Evolutionary conservation across 2,113 vertebrate genomes (phyloP).

Genomic region (Xenopus borealis): DNA sequence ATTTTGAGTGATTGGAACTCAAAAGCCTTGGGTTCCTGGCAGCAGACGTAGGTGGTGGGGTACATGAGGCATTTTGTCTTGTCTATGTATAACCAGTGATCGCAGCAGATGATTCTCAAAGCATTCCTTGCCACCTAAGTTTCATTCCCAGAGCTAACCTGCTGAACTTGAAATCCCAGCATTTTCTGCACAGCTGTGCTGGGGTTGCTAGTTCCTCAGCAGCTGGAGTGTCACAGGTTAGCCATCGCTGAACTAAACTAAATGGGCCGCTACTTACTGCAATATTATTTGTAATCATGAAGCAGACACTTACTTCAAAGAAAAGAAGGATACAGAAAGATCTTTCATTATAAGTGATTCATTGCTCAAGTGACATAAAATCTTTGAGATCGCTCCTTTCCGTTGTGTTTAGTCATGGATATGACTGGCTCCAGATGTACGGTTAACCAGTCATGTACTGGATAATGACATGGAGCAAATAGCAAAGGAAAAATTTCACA

Average conservation of each 20-base stretch:
- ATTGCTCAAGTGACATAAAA: not conserved
- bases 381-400: not conserved
- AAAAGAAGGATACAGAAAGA: not conserved
- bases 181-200: no score
- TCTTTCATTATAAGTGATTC: not conserved
- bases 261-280: not conserved
- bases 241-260: not conserved
- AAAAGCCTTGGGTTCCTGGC: no score
- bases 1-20: no score
- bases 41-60: no score
- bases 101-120: no score
- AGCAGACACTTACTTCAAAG: not conserved
- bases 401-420: no score
- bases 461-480: not conserved
- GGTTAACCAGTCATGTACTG: not conserved
- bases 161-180: no score
- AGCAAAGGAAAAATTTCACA: no score
- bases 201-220: not conserved
- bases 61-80: no score
- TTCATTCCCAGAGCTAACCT: no score
- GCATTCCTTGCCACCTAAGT: no score
- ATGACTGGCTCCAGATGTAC: not conserved
- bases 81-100: no score
- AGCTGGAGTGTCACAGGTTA: not conserved
- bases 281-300: not conserved